Evolutionary conservation across 2,113 vertebrate species (phyloP).

Genomic region (Andinoacara biseriatus): DNA sequence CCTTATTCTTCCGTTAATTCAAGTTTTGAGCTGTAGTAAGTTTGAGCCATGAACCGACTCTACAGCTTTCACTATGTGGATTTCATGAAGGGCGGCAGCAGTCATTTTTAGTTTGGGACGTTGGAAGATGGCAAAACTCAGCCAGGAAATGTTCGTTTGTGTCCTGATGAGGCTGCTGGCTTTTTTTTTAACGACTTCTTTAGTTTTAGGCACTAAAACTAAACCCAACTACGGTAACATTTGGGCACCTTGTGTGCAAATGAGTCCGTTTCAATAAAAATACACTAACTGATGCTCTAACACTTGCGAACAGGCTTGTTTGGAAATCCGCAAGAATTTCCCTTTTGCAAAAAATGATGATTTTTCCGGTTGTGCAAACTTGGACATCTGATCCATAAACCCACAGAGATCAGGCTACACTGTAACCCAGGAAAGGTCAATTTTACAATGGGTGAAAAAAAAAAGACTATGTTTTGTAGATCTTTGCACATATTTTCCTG

Average conservation of each 20-base stretch:
- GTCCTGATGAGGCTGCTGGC: neutral
- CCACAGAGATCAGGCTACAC: neutral
- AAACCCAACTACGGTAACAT: too few species aligned
- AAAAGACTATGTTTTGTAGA: neutral
- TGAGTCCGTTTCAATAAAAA: too few species aligned
- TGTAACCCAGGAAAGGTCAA: neutral
- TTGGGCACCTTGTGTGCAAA: too few species aligned
- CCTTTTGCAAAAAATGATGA: neutral
- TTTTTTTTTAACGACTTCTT: too few species aligned
- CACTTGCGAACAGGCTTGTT: too few species aligned
- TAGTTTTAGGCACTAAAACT: too few species aligned
- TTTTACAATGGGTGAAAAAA: neutral
- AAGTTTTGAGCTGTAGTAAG: neutral
- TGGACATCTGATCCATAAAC: neutral
- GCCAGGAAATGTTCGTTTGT: neutral
- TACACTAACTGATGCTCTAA: too few species aligned
- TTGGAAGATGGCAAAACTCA: neutral
- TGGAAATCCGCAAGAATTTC: neutral
- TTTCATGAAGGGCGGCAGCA: neutral
- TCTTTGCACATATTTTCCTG: slow-evolving; percentile 6
- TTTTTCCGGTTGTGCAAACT: neutral
- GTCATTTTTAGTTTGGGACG: neutral
- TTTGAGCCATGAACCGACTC: neutral
- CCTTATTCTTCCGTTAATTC: neutral
- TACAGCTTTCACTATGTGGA: neutral